Percentiles rank a stretch among this genome's conserved stretches.
Conservation (phyloP, 2,888 invertebrate genomes). For the Thereva nobilitata region DNA sequence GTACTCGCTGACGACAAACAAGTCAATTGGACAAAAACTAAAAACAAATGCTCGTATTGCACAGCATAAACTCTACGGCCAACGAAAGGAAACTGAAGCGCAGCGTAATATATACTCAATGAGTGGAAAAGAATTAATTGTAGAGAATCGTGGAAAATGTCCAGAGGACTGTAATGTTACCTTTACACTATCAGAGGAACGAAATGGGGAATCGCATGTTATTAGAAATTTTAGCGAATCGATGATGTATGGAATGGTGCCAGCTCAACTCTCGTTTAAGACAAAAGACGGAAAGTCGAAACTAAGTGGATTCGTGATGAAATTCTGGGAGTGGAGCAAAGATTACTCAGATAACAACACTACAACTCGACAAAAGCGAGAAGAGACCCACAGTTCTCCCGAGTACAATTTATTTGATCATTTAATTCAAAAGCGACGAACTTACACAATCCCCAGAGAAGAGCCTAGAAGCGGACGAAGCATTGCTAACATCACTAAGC, state of each 20-base stretch:
- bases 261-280: slow-evolving; percentile 69
- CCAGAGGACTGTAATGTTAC: slow-evolving; percentile 70
- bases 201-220: slow-evolving; percentile 61
- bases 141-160: slow-evolving; percentile 73
- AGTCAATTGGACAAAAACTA: slow-evolving; percentile 49
- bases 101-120: slow-evolving; percentile 64
- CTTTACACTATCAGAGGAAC: slow-evolving; percentile 63
- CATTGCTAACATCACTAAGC: slow-evolving; percentile 45
- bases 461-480: slow-evolving; percentile 44
- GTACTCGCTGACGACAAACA: slow-evolving; percentile 57
- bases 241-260: slow-evolving; percentile 73
- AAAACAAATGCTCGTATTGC: slow-evolving; percentile 57
- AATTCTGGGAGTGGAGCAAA: slow-evolving; percentile 79
- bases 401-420: slow-evolving; percentile 53
- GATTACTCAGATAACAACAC: slow-evolving; percentile 37
- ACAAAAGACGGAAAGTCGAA: slow-evolving; percentile 60
- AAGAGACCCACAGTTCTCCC: slow-evolving; percentile 39
- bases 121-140: slow-evolving; percentile 67
- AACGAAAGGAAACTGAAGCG: slow-evolving; percentile 63
- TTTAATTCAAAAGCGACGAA: slow-evolving; percentile 50
- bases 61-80: slow-evolving; percentile 62
- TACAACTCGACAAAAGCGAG: slow-evolving; percentile 25
- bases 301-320: slow-evolving; percentile 75
- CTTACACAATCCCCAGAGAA: slow-evolving; percentile 49
- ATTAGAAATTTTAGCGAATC: slow-evolving; percentile 67